These are phyloP conservation scores for Phalacrocorax carbo DNA, from an alignment of 2,113 vertebrate species.

Conservation along the genomic window DNA sequence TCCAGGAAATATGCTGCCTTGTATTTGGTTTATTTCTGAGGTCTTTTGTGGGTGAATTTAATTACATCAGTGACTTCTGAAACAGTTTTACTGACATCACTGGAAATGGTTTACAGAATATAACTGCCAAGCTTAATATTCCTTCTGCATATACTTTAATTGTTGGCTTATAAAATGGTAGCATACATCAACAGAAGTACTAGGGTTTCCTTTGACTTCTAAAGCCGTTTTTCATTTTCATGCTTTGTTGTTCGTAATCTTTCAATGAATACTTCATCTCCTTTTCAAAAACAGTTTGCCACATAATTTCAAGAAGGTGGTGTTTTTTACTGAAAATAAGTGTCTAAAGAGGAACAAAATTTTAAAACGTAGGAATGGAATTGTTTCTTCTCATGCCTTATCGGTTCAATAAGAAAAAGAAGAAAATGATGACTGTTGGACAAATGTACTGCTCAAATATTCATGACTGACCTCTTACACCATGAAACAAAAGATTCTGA, in stretches of 20 bases:
- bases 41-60: not conserved
- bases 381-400: slow-evolving; percentile 11
- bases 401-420: slow-evolving; percentile 12
- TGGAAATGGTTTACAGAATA: not conserved
- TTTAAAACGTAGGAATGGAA: slow-evolving; percentile 23
- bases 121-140: not conserved
- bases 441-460: not conserved
- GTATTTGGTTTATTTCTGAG: not conserved
- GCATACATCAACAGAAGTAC: not conserved
- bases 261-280: not conserved
- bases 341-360: slow-evolving; percentile 35
- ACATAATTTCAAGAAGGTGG: not conserved
- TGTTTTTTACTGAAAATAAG: slow-evolving; percentile 31
- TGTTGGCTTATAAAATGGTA: not conserved
- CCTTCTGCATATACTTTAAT: not conserved
- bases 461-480: slow-evolving; percentile 8
- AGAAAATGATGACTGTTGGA: slow-evolving; percentile 36
- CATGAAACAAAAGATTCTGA: slow-evolving; percentile 22
- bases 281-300: slow-evolving; percentile 14
- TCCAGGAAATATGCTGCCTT: not conserved
- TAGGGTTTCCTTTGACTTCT: not conserved
- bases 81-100: not conserved
- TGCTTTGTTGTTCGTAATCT: not conserved
- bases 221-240: not conserved
- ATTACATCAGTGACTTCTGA: not conserved